A percentile compares a stretch with the other conserved stretches of the same genome.
phyloP scores from a whole-genome alignment of 2,888 invertebrate species.

The Nomada fabriciana region DNA sequence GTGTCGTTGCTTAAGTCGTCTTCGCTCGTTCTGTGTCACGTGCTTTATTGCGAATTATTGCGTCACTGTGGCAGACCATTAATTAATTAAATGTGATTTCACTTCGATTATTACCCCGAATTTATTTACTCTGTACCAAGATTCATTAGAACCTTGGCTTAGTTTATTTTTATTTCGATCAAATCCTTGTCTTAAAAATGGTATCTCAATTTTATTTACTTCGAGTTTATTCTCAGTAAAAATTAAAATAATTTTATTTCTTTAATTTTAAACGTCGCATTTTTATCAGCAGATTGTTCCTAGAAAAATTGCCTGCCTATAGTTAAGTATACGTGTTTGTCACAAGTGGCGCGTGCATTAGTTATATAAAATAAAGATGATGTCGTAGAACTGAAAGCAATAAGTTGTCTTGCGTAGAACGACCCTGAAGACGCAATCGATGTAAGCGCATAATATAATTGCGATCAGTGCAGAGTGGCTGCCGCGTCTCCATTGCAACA shows the following conservation, averaged over 20 bases:
- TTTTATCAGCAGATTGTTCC: background rate
- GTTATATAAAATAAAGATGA: constrained; percentile 22
- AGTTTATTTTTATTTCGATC: no score
- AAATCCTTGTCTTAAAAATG: no score
- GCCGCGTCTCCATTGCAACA: constrained; percentile 21
- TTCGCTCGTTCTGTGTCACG: constrained; percentile 7
- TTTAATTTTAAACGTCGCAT: no score
- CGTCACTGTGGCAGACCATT: constrained; percentile 2
- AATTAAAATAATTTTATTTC: no score
- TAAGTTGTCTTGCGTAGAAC: constrained; percentile 63
- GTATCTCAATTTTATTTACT: no score
- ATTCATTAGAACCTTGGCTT: no score
- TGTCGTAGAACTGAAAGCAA: constrained; percentile 68
- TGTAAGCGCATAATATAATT: constrained; percentile 66
- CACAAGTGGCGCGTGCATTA: constrained; percentile 7
- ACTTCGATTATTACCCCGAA: no score
- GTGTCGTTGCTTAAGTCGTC: constrained; percentile 30
- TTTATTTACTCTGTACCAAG: no score
- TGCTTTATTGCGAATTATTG: constrained; percentile 12
- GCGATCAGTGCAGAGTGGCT: constrained; percentile 19
- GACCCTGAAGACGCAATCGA: constrained; percentile 66
- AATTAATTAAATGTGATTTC: no score
- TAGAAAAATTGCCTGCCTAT: background rate
- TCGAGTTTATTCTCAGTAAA: no score
- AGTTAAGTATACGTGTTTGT: constrained; percentile 7